phyloP scores from a whole-genome alignment of 2,797 vertebrate genomes.

The Amblyopsis hoosieri region DNA sequence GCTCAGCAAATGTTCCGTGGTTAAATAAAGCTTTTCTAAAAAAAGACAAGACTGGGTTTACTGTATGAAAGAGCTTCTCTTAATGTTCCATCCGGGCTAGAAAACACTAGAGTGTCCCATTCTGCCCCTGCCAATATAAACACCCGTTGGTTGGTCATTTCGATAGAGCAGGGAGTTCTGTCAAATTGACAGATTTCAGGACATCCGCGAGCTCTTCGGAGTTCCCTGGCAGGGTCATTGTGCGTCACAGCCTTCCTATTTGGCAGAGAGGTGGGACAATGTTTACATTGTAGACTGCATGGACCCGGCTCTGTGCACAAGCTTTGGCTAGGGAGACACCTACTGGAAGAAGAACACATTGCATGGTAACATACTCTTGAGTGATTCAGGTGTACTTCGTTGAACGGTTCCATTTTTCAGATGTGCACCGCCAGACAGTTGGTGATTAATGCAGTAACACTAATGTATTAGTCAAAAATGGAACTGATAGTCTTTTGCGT shows the following conservation, averaged over 20 bases:
- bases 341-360: conserved; percentile 45
- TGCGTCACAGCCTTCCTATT: conserved; percentile 15
- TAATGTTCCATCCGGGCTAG: conserved; percentile 33
- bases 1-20: not conserved
- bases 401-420: not conserved
- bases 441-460: not conserved
- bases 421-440: not conserved
- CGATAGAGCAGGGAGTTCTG: conserved; percentile 21
- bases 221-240: conserved; percentile 7
- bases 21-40: not conserved
- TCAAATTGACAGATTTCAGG: conserved; percentile 26
- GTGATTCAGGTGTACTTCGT: not conserved
- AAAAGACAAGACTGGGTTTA: conserved; percentile 41
- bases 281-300: conserved; percentile 10
- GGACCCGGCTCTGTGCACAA: not conserved
- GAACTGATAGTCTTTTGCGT: too few relatives aligned
- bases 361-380: not conserved
- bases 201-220: conserved; percentile 25
- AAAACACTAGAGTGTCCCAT: conserved; percentile 13
- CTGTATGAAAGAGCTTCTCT: conserved; percentile 39
- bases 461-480: too few relatives aligned
- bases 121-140: conserved; percentile 6
- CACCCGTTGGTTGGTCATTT: not conserved
- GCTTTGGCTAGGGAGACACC: conserved; percentile 50
- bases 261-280: conserved; percentile 7